Conservation (phyloP, 2,888 invertebrate species). For the Pterostichus madidus region DNA sequence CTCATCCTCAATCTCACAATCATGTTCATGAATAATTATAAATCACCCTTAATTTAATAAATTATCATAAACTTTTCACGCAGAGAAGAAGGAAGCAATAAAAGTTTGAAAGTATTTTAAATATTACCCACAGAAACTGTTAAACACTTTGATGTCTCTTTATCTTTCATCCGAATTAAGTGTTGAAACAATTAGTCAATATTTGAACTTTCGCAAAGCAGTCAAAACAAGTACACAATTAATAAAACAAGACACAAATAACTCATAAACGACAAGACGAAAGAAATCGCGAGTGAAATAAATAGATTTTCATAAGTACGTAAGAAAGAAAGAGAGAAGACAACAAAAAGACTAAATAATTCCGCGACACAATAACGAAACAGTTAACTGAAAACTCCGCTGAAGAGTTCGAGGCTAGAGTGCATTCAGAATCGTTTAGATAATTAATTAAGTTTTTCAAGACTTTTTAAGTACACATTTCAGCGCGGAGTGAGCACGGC, state of each 20-base stretch:
- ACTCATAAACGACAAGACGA: slow-evolving; percentile 41
- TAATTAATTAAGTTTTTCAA: slow-evolving; percentile 76
- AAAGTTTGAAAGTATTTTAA: slow-evolving; percentile 27
- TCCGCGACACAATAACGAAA: slow-evolving; percentile 60
- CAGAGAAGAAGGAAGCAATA: not conserved
- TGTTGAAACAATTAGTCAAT: slow-evolving; percentile 41
- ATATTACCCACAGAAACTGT: slow-evolving; percentile 13
- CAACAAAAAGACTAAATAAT: slow-evolving; percentile 63
- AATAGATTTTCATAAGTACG: not conserved
- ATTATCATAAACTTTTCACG: not conserved
- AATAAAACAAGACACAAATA: slow-evolving; percentile 33
- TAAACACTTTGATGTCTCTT: not conserved
- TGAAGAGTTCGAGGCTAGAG: slow-evolving; percentile 55
- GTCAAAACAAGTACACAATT: slow-evolving; percentile 43
- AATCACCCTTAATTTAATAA: not conserved
- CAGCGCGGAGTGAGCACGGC: slow-evolving; percentile 63
- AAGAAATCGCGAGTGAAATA: slow-evolving; percentile 34
- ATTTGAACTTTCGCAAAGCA: slow-evolving; percentile 26
- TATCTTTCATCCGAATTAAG: not conserved
- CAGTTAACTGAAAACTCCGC: slow-evolving; percentile 52
- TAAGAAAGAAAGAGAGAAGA: slow-evolving; percentile 33
- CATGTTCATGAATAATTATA: slow-evolving; percentile 22
- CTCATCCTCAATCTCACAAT: not conserved
- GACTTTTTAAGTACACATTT: slow-evolving; percentile 74
- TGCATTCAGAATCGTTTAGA: slow-evolving; percentile 74